These are phyloP conservation scores for Forbesichthys agassizii DNA, from an alignment of 2,113 vertebrate genomes.

Conservation along the genomic window DNA sequence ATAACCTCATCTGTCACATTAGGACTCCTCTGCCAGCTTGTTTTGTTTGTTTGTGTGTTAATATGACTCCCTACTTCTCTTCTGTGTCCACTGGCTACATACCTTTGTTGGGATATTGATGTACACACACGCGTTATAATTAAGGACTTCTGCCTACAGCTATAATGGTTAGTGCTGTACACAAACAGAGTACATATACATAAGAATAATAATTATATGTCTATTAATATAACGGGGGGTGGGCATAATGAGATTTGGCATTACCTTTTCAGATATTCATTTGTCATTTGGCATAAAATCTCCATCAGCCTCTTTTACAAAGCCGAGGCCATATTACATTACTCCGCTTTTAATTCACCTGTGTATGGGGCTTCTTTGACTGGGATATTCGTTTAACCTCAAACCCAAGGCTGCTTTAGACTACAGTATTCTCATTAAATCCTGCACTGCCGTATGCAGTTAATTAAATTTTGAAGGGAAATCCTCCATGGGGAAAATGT, in stretches of 20 bases:
- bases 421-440: not conserved
- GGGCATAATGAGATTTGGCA: constrained; percentile 20
- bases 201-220: not conserved
- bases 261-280: constrained; percentile 16
- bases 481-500: not conserved
- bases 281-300: constrained; percentile 7
- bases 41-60: not conserved
- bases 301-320: not conserved
- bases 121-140: too few species aligned
- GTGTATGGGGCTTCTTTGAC: not conserved
- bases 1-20: too few species aligned
- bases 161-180: not conserved
- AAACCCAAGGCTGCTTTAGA: not conserved
- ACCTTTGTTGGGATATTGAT: not conserved
- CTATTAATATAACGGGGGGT: constrained; percentile 16
- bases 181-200: not conserved
- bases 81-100: not conserved
- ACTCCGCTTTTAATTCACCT: not conserved
- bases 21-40: not conserved
- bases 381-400: constrained; percentile 3
- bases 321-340: not conserved
- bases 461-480: not conserved
- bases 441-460: not conserved
- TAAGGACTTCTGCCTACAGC: too few species aligned
- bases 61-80: not conserved